phyloP scores from a whole-genome alignment of 2,113 vertebrate species.

The Corythornis vintsioides region DNA sequence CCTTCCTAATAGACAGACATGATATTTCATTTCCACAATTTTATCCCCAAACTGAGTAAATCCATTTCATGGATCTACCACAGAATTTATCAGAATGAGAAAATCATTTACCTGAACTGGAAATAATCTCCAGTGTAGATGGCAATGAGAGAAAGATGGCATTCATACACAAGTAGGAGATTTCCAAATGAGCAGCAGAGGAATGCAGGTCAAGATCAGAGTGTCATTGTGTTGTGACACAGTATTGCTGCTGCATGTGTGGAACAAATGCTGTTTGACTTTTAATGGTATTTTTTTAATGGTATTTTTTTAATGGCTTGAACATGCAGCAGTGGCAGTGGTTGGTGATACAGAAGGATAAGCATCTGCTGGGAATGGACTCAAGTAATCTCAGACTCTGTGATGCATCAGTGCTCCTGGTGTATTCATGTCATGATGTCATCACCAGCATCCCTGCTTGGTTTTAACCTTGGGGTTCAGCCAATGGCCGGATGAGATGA shows the following conservation, averaged over 20 bases:
- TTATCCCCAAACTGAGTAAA: neutral
- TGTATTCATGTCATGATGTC: neutral
- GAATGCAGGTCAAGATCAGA: neutral
- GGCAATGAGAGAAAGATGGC: neutral
- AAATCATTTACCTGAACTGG: neutral
- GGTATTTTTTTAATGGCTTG: neutral
- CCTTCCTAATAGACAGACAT: neutral
- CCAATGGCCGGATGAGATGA: neutral
- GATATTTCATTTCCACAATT: neutral
- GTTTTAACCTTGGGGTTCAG: neutral
- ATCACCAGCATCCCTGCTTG: neutral
- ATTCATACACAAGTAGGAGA: neutral
- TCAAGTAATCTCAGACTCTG: neutral
- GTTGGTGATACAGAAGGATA: neutral
- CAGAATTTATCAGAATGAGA: neutral
- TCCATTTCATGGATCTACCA: neutral
- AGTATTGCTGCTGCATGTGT: neutral
- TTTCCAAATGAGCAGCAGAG: neutral
- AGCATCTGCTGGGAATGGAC: neutral
- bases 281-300: neutral
- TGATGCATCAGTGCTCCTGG: neutral
- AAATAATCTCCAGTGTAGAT: neutral
- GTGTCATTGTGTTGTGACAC: neutral
- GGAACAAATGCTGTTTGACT: fast-evolving
- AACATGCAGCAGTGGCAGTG: neutral